Base-by-base conservation (phyloP, 2,888 invertebrate species). In the Drosophila prostipennis region DNA sequence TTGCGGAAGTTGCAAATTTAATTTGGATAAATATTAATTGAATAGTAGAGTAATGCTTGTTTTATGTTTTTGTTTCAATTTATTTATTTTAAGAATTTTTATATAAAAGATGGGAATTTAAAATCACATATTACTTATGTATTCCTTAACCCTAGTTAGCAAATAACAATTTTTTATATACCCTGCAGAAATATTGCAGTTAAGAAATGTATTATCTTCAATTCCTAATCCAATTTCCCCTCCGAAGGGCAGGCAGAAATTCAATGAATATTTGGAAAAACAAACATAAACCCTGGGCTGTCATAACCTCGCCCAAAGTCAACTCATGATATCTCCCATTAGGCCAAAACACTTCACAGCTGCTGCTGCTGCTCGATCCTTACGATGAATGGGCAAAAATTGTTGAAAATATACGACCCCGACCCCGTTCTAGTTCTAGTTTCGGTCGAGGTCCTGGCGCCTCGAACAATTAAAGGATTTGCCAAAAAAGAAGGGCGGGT, bases 401-500 rank as follows among this genome's bases (percentile, higher is more conserved):
- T 2, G n/a, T 19, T 14, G 16, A 65, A 57, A 45, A 45, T 43
- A 52, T 23, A 23, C 43, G 45, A 37, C 8, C 39, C 36, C 67
- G 65, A 46, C 34, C 65, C 46, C 69, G 65, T 19, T 65, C 69
- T 72, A 53, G 63, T 61, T 70, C 52, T 72, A 51, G 40, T 45
- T 54, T 56, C 36, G 5, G 45, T 10, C 52, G 39, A 51, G 39
- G 26, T 55, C 45, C 83, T 75, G 87, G 82, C 89, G 82, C 88
- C 82, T 78, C 57, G 37, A 45, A 71, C 78, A 80, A 85, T 87
- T 85, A 85, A 78, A 78, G 89, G 85, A 89, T 85, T 85, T 85
- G 82, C 75, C 52, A 74, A 70, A 68, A 58, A 36, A 52, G 39
- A 37, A 63, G 56, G 76, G 80, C 74, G 76, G 69, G 83, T 53